These are phyloP conservation scores for Sparidentex hasta DNA, from an alignment of 2,797 vertebrate genomes.

Conservation along the genomic window DNA sequence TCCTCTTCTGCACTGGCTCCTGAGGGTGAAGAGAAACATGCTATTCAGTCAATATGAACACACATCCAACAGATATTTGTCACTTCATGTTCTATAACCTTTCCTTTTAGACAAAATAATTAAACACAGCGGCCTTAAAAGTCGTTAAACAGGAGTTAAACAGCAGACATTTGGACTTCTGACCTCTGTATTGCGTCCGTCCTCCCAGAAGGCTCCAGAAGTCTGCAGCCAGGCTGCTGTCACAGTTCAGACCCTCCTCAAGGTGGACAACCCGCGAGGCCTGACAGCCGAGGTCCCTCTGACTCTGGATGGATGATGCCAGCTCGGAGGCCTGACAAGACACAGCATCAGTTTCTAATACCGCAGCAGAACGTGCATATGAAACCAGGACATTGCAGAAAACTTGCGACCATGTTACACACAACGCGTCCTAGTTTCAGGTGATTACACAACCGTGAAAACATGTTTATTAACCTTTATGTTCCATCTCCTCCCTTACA, in stretches of 20 bases:
- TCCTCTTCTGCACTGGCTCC: slow-evolving; percentile 81
- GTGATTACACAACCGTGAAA: no score
- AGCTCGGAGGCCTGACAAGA: slow-evolving; percentile 78
- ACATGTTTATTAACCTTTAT: no score
- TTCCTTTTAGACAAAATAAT: background rate
- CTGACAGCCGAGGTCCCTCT: slow-evolving; percentile 82
- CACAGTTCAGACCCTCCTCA: slow-evolving; percentile 84
- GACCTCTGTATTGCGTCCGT: slow-evolving; percentile 81
- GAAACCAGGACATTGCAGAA: background rate
- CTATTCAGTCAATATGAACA: background rate
- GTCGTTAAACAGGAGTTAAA: no score
- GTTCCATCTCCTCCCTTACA: no score
- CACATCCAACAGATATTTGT: background rate
- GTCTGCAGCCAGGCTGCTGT: slow-evolving; percentile 71
- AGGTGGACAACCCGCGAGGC: slow-evolving; percentile 79
- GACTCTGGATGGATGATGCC: slow-evolving; percentile 78
- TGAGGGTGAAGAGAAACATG: slow-evolving; percentile 29
- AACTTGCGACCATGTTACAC: background rate
- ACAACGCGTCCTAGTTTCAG: no score
- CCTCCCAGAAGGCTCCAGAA: slow-evolving; percentile 88
- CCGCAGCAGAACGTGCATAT: background rate
- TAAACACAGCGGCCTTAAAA: background rate
- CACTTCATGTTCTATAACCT: background rate
- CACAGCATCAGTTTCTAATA: background rate
- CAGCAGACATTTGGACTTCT: slow-evolving; percentile 15